Evolutionary conservation across 2,113 vertebrate genomes (phyloP).

Genomic region (Ceuthmochares aereus): DNA sequence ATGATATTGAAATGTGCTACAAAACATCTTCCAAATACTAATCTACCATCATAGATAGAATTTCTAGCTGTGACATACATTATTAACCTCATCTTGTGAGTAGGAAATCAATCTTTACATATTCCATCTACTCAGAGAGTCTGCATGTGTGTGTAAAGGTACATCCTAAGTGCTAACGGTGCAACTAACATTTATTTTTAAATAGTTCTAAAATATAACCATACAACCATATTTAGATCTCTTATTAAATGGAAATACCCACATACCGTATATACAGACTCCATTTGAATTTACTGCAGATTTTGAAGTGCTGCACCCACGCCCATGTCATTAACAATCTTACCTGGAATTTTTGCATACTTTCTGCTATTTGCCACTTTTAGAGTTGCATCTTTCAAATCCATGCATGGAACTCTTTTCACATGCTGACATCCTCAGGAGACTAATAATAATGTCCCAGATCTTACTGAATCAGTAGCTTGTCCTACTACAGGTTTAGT

Average conservation of each 20-base stretch:
- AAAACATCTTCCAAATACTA: neutral
- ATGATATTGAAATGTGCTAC: neutral
- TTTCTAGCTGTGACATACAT: neutral
- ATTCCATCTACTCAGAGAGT: neutral
- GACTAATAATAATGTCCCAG: neutral
- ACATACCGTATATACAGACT: neutral
- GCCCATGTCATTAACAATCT: neutral
- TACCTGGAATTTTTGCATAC: neutral
- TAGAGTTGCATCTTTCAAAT: conserved; percentile 24
- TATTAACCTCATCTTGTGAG: neutral
- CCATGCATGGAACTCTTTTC: neutral
- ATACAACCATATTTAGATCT: neutral
- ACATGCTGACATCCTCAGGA: neutral
- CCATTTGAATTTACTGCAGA: neutral
- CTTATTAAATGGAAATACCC: neutral
- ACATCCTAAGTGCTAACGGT: neutral
- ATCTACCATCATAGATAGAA: neutral
- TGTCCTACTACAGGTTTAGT: neutral
- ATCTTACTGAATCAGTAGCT: conserved; percentile 5
- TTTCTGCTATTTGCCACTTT: conserved; percentile 15
- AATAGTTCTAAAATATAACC: neutral
- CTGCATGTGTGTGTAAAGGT: neutral
- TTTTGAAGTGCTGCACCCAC: neutral
- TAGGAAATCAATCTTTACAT: neutral
- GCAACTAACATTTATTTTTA: neutral